These are phyloP conservation scores for Tachysurus vachellii DNA, from an alignment of 2,113 vertebrate species.

Conservation along the genomic window DNA sequence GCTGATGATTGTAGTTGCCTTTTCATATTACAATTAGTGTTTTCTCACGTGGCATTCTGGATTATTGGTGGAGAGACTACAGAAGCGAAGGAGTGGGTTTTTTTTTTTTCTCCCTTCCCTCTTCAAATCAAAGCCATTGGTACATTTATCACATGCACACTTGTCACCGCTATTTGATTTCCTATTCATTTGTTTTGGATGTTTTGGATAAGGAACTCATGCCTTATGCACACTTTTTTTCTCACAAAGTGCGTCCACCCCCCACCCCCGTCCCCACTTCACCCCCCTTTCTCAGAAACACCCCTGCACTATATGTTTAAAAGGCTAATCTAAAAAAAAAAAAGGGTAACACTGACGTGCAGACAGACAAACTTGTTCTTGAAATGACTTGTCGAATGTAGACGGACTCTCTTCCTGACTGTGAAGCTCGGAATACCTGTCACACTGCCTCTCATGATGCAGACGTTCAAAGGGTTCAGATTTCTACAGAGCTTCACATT, in stretches of 20 bases:
- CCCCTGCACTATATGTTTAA: constrained; percentile 37
- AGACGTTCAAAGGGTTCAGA: constrained; percentile 4
- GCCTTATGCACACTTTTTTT: constrained; percentile 32
- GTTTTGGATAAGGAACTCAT: background rate
- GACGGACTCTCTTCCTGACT: constrained; percentile 26
- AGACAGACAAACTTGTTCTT: constrained; percentile 25
- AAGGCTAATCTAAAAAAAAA: constrained; percentile 25
- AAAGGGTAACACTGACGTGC: constrained; percentile 6
- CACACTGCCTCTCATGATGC: constrained; percentile 8
- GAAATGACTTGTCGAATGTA: constrained; percentile 56
- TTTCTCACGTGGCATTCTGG: constrained; percentile 46
- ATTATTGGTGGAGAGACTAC: constrained; percentile 5
- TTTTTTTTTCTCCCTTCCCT: background rate
- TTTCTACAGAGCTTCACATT: constrained; percentile 19
- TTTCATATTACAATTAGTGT: constrained; percentile 25
- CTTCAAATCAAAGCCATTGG: constrained; percentile 32
- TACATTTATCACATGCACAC: constrained; percentile 23
- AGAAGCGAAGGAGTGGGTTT: background rate
- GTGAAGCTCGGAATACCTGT: constrained; percentile 14
- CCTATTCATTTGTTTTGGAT: constrained; percentile 24
- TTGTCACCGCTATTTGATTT: constrained; percentile 32
- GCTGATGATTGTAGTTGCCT: constrained; percentile 41
- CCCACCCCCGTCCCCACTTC: background rate
- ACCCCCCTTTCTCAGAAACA: constrained; percentile 39
- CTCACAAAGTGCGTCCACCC: background rate